Conservation (phyloP, 2,113 vertebrate genomes). For the Uria aalge region DNA sequence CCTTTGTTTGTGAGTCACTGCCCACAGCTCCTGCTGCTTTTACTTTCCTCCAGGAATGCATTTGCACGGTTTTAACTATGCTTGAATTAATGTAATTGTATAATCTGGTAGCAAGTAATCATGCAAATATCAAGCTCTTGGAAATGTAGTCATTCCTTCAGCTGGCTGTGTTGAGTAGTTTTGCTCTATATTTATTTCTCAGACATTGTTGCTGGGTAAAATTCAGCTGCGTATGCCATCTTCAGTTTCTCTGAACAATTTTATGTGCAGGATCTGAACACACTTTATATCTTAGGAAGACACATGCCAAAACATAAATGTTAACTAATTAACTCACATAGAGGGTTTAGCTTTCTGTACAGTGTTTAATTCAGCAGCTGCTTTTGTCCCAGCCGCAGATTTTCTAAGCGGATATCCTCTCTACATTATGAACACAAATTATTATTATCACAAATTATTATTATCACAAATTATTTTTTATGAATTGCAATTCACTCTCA, state of each 20-base stretch:
- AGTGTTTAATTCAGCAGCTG: background rate
- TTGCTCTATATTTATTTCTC: background rate
- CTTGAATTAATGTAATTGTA: background rate
- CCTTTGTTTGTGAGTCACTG: constrained; percentile 4
- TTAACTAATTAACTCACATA: background rate
- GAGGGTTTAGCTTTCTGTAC: background rate
- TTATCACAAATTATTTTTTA: background rate
- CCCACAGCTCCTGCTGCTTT: constrained; percentile 20
- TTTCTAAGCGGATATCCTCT: background rate
- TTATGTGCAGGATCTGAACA: background rate
- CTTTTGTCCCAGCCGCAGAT: background rate
- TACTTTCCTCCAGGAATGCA: background rate
- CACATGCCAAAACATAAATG: background rate
- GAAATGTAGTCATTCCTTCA: background rate
- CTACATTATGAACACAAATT: background rate
- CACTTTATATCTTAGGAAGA: background rate
- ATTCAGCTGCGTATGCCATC: background rate
- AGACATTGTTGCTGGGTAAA: background rate
- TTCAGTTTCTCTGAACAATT: background rate
- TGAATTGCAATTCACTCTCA: background rate
- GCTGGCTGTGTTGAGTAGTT: background rate
- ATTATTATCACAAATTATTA: background rate
- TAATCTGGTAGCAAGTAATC: background rate
- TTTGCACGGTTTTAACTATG: background rate
- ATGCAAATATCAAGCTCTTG: background rate